Base-by-base conservation (phyloP, 2,888 invertebrate species). In the Limnephilus lunatus region DNA sequence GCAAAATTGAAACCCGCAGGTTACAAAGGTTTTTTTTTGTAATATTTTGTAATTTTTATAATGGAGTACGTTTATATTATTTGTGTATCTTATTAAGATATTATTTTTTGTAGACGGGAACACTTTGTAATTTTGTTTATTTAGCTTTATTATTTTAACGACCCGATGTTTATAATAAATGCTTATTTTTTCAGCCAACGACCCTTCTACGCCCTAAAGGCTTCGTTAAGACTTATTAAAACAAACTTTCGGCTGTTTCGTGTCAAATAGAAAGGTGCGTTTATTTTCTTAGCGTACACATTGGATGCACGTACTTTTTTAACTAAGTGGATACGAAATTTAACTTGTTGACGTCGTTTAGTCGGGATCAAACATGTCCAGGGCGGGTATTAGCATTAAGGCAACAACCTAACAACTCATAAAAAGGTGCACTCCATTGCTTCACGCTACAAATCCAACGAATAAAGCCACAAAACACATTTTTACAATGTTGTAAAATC, bases 141-240 rank as follows among this genome's bases (percentile, higher is more conserved):
- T 68, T 68, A 68, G n/a, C 68, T 68, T 68, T 68, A 68, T 68
- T 68, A 68, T 68, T 68, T 86, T 86, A 48, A 44, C 44, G 44
- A 30, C 35, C 39, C 15, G 86, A 39, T 44, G 86, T 39, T 86
- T 86, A 48, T 48, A 30, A 86, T 30, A 30, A 86, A 30, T 44
- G 44, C 39, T 86, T 86, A 44, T 86, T 35, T 44, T 44, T 86
- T 86, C 48, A 48, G 30, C n/a, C n/a, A 48, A 44, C 86, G 44
- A 44, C 30, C 44, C 25, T 39, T 86, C 44, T 44, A 14, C 30
- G 86, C 86, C 86, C 86, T n/a, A 39, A 44, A 48, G 35, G 86
- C n/a, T 44, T 44, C 83, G 83, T 32, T 32, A 19, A 32, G 83
- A 83, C 25, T 32, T 25, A 39, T 83, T 83, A 32, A 83, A 83